Conservation (phyloP, 1,140 invertebrate species). For the Solenopsis invicta region DNA sequence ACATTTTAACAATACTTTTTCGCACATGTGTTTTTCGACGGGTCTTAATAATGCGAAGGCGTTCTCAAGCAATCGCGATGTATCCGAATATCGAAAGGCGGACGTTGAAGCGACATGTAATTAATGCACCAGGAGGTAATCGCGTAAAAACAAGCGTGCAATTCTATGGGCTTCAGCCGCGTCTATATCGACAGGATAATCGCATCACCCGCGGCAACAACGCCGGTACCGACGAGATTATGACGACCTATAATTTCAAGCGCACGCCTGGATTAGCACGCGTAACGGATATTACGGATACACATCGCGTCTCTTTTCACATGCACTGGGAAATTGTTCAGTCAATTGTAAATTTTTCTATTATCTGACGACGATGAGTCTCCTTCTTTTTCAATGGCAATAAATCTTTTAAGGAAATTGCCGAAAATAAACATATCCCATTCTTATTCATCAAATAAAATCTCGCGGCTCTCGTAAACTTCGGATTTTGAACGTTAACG, state of each 20-base stretch:
- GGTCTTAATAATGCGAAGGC: neutral
- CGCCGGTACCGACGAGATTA: slow-evolving; percentile 49
- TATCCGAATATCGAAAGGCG: slow-evolving; percentile 12
- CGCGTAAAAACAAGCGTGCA: slow-evolving; percentile 45
- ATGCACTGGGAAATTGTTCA: slow-evolving; percentile 17
- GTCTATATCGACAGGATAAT: slow-evolving; percentile 63
- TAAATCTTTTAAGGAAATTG: neutral
- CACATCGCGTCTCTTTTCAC: neutral
- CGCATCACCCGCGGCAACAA: slow-evolving; percentile 62
- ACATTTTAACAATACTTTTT: neutral
- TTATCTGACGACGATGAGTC: neutral
- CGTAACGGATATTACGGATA: slow-evolving; percentile 1
- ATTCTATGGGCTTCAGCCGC: neutral
- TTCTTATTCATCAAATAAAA: neutral
- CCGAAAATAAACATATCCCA: neutral
- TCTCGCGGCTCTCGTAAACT: neutral
- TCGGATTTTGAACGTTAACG: slow-evolving; percentile 15
- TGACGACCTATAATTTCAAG: slow-evolving; percentile 67
- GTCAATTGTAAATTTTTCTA: slow-evolving; percentile 1
- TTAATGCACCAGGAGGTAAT: slow-evolving; percentile 61
- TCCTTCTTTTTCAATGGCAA: neutral
- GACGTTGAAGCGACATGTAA: slow-evolving; percentile 25
- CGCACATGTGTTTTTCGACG: neutral
- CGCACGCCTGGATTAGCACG: slow-evolving; percentile 36
- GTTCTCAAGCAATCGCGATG: neutral